Percentiles rank a stretch among this genome's conserved stretches.
Evolutionary conservation across 2,888 invertebrate genomes (phyloP).

Genomic region (Eupithecia subumbrata): DNA sequence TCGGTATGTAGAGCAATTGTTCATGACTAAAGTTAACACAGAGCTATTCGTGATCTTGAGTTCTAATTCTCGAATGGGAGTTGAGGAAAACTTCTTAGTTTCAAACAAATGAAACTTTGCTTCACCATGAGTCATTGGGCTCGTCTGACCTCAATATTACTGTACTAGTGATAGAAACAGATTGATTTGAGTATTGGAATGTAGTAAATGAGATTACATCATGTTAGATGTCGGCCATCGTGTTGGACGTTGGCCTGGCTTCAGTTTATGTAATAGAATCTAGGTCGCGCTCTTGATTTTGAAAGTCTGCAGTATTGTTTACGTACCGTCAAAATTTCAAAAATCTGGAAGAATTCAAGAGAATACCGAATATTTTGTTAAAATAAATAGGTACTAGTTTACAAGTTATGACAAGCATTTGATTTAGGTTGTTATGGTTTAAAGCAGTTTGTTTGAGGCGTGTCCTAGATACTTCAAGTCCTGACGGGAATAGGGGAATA

Average conservation of each 20-base stretch:
- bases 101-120: slow-evolving; percentile 12
- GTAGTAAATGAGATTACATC: slow-evolving; percentile 48
- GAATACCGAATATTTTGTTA: slow-evolving; percentile 26
- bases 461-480: slow-evolving; percentile 15
- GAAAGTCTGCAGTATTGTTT: slow-evolving; percentile 47
- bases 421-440: slow-evolving; percentile 21
- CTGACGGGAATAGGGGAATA: not conserved
- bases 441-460: slow-evolving; percentile 14
- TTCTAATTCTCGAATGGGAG: slow-evolving; percentile 1
- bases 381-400: slow-evolving; percentile 14
- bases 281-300: slow-evolving; percentile 51
- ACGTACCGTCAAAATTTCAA: slow-evolving; percentile 41
- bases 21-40: not conserved
- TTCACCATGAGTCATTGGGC: slow-evolving; percentile 18
- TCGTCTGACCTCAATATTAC: slow-evolving; percentile 20
- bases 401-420: slow-evolving; percentile 19
- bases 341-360: slow-evolving; percentile 34
- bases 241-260: slow-evolving; percentile 49
- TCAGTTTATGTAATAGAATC: slow-evolving; percentile 58
- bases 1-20: slow-evolving; percentile 4
- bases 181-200: slow-evolving; percentile 37
- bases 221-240: slow-evolving; percentile 55
- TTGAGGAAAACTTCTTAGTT: slow-evolving; percentile 9
- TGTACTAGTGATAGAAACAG: slow-evolving; percentile 28
- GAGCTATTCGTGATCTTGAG: not conserved